These are phyloP conservation scores for Drosophila barbarae DNA, from an alignment of 2,888 invertebrate genomes.

Conservation along the genomic window DNA sequence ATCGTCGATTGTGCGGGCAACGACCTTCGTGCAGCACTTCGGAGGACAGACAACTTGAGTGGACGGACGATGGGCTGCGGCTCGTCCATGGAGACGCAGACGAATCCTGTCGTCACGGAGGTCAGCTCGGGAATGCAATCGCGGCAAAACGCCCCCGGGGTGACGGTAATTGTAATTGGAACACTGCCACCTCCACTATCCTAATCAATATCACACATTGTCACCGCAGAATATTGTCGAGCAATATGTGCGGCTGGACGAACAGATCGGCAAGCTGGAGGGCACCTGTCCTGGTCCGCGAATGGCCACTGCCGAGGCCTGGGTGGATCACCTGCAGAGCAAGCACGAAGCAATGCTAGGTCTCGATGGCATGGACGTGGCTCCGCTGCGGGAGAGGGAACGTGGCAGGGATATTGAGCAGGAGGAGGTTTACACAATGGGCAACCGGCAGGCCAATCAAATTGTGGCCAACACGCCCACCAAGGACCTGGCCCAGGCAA, in stretches of 20 bases:
- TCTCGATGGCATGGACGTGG: conserved; percentile 50
- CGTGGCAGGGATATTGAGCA: conserved; percentile 9
- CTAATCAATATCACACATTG: conserved; percentile 21
- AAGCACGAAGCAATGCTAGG: conserved; percentile 70
- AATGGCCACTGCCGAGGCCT: conserved; percentile 78
- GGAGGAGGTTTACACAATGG: conserved; percentile 34
- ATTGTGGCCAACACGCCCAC: conserved; percentile 72
- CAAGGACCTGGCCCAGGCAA: conserved; percentile 75
- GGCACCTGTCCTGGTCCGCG: conserved; percentile 77
- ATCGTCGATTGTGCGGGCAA: conserved; percentile 9
- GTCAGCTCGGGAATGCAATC: conserved; percentile 32
- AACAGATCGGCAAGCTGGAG: conserved; percentile 76
- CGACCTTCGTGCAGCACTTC: conserved; percentile 32
- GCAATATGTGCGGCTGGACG: conserved; percentile 77
- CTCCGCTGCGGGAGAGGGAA: conserved; percentile 6
- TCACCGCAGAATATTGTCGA: conserved; percentile 59
- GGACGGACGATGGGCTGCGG: conserved; percentile 72
- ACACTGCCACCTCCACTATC: neutral
- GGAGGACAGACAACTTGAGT: conserved; percentile 33
- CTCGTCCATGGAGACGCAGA: conserved; percentile 71
- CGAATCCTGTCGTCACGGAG: conserved; percentile 54
- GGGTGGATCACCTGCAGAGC: conserved; percentile 77
- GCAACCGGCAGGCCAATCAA: conserved; percentile 50
- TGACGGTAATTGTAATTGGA: conserved; percentile 40
- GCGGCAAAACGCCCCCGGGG: conserved; percentile 50